Base-by-base conservation (phyloP, 2,113 vertebrate species). In the Prionailurus viverrinus region DNA sequence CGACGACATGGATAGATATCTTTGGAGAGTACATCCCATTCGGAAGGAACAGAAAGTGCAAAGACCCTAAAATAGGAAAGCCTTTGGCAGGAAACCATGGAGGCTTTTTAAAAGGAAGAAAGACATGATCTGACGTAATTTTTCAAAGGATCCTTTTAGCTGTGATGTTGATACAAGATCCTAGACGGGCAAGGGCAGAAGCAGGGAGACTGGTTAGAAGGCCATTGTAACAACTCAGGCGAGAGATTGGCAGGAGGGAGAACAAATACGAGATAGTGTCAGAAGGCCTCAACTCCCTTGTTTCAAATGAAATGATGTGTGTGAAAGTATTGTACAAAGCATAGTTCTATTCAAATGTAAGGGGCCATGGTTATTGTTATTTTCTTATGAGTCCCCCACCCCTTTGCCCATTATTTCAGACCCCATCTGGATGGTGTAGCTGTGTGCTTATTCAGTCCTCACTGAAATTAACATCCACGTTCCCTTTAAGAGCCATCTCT, bases 261-360 rank as follows among this genome's bases (percentile, higher is more conserved):
- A 68, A 86, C 66, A 91, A 84, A 66, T 39, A 51, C 15, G 3
- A 63, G n/a, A 45, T 58, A 45, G 65, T 48, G 80, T 55, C 45
- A 55, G 84, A 88, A 88, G 66, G 71, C 66, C 33, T 61, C n/a
- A 3, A 16, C 10, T 9, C 58, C 41, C 7, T 25, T 89, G 91
- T 87, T 91, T 89, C 66, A 61, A 82, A 82, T 79, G 73, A 92
- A 95, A 69, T 39, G n/a, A 2, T 36, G 36, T 76, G 51, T 66
- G 29, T 66, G 66, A 11, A 66, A 68, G 36, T 36, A 48, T 55
- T 16, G 2, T n/a, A 19, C 4, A n/a, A 10, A 55, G 45, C n/a
- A 14, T 29, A 73, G 39, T 61, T 66, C 53, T 65, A 58, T 69
- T 91, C 83, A 94, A 69, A 82, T 58, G 36, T 36, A n/a, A 86